Evolutionary conservation across 2,113 vertebrate species (phyloP).

Genomic region (Mus musculus): DNA sequence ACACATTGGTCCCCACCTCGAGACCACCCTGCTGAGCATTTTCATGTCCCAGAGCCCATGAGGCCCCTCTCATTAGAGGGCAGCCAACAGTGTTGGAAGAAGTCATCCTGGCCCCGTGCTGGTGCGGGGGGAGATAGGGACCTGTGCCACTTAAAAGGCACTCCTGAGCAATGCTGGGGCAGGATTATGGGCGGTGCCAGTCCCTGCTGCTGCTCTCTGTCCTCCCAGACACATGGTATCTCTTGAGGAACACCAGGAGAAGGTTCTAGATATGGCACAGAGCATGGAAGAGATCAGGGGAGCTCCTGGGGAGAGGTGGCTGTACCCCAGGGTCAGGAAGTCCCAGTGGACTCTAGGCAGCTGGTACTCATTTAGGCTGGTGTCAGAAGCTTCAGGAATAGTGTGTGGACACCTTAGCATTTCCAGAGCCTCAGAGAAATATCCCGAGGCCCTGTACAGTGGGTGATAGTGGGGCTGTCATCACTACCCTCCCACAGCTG

Average conservation of each 20-base stretch:
- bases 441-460: not conserved
- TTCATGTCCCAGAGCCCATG: not conserved
- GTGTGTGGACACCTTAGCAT: no score
- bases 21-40: not conserved
- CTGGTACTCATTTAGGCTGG: not conserved
- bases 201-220: fast-evolving
- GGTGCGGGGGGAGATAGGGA: not conserved
- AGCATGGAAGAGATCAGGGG: not conserved
- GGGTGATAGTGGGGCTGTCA: not conserved
- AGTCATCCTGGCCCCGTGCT: not conserved
- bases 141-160: not conserved
- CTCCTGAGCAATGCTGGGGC: constrained; percentile 8
- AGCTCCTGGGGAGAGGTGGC: not conserved
- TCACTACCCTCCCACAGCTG: not conserved
- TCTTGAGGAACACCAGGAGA: not conserved
- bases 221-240: not conserved
- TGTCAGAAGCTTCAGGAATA: not conserved
- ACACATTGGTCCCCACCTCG: not conserved
- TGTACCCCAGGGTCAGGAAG: not conserved
- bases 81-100: fast-evolving
- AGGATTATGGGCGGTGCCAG: fast-evolving
- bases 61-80: not conserved
- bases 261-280: not conserved
- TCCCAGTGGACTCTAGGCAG: not conserved
- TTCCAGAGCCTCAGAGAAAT: not conserved